Base-by-base conservation (phyloP, 2,113 vertebrate genomes). In the Toxotes chatareus region DNA sequence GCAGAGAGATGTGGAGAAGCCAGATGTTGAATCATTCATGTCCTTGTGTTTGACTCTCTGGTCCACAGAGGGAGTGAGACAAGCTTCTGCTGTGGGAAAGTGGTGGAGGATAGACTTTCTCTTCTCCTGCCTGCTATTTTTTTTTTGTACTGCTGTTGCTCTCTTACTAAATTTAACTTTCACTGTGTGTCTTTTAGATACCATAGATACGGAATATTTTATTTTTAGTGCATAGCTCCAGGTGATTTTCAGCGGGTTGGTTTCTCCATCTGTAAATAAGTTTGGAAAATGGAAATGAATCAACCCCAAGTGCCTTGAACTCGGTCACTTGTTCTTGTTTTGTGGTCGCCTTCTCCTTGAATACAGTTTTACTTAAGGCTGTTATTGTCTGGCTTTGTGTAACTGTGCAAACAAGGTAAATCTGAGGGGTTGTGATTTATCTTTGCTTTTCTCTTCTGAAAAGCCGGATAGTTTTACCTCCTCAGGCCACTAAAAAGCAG, bases 21-120 rank as follows among this genome's bases (percentile, higher is more conserved):
- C 88, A 77, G 86, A 88, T 85, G 80, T 75, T 92, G 86, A 90
- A 91, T 89, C 79, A 91, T 92, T 91, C 89, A 91, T 89, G 79
- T 86, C 72, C 79, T 79, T 82, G 85, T 88, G 76, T 85, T 88
- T 85, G 84, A 85, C 79, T 88, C 79, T 79, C 56, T 8, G 11
- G 71, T 86, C 81, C 76, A 53, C 85, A 61, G 80, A 88, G 89
- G 38, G 59, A 74, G 32, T 12, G 53, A 70, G 68, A 57, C 34
- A 4, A 66, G 65, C 40, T 55, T 27, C 77, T 55, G 23, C n/a
- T 68, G 66, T 69, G n/a, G 80, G 73, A 74, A 83, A 76, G 46
- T 34, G 76, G n/a, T 12, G 10, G 47, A 69, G 46, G 49, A 79
- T 49, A 11, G 53, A 57, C 44, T 40, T 65, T 60, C 72, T 67